A percentile compares a stretch with the other conserved stretches of the same genome.
Evolutionary conservation across 2,888 invertebrate species (phyloP).

Genomic region (Lasioglossum morio): DNA sequence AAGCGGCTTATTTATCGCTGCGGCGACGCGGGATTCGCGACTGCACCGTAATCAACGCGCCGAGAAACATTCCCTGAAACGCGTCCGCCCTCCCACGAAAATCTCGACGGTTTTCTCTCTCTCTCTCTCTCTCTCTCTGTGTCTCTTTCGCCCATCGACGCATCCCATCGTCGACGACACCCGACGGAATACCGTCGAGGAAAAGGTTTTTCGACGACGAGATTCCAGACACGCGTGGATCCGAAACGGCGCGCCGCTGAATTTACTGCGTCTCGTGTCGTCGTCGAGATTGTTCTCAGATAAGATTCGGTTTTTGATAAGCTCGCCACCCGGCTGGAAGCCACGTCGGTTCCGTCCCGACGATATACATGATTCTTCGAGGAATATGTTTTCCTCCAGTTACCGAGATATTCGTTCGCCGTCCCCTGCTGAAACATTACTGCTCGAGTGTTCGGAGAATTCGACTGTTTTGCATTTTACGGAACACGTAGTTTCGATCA

Average conservation of each 20-base stretch:
- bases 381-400: not conserved
- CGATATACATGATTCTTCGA: slow-evolving; percentile 1
- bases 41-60: slow-evolving; percentile 56
- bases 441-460: not conserved
- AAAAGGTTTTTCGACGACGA: slow-evolving; percentile 27
- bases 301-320: slow-evolving; percentile 7
- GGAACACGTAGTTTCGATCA: not conserved
- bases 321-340: not conserved
- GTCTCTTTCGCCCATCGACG: not conserved
- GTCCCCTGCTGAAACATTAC: not conserved
- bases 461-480: not conserved
- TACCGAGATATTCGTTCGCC: not conserved
- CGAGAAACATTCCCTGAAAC: slow-evolving; percentile 41
- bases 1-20: slow-evolving; percentile 74
- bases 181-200: not conserved
- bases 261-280: slow-evolving; percentile 12
- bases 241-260: slow-evolving; percentile 6
- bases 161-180: not conserved
- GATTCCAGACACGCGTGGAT: slow-evolving; percentile 33
- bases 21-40: slow-evolving; percentile 51
- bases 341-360: not conserved
- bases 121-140: not conserved
- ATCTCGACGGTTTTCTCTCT: not conserved
- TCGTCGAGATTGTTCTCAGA: slow-evolving; percentile 7
- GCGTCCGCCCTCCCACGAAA: slow-evolving; percentile 5